Conservation (phyloP, 2,888 invertebrate genomes). For the Deroplatys truncata region DNA sequence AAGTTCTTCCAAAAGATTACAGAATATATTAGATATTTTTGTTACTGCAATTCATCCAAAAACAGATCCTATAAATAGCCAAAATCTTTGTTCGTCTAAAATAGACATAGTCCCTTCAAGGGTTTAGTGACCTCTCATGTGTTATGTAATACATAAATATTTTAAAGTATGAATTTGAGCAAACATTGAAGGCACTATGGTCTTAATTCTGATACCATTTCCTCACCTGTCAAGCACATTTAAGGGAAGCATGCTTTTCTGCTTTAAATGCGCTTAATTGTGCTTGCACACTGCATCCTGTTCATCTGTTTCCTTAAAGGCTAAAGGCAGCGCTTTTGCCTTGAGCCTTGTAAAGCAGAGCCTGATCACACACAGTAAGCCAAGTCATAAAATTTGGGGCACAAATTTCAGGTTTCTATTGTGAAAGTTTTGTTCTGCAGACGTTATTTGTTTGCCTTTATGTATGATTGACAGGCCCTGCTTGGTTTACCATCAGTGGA, state of each 20-base stretch:
- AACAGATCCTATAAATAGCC: neutral
- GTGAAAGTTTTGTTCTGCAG: neutral
- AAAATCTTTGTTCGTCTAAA: neutral
- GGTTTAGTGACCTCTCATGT: neutral
- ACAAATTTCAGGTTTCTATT: neutral
- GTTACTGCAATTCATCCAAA: neutral
- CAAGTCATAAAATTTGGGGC: neutral
- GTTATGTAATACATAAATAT: neutral
- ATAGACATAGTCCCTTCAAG: neutral
- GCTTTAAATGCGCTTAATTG: neutral
- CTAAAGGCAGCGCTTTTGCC: neutral
- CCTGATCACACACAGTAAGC: neutral
- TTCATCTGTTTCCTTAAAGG: neutral
- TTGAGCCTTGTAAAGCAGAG: neutral
- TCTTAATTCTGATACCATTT: neutral
- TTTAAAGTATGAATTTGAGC: neutral
- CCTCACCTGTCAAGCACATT: neutral
- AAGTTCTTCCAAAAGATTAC: too few species aligned
- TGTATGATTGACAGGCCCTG: neutral
- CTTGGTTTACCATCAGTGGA: neutral
- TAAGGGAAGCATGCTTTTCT: neutral
- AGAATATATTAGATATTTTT: neutral
- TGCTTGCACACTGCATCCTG: neutral
- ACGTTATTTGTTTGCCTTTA: neutral
- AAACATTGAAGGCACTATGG: neutral